Evolutionary conservation across 2,113 vertebrate genomes (phyloP), one percentile per base, ranked within the genome.

Genomic region (Apteryx mantelli): DNA sequence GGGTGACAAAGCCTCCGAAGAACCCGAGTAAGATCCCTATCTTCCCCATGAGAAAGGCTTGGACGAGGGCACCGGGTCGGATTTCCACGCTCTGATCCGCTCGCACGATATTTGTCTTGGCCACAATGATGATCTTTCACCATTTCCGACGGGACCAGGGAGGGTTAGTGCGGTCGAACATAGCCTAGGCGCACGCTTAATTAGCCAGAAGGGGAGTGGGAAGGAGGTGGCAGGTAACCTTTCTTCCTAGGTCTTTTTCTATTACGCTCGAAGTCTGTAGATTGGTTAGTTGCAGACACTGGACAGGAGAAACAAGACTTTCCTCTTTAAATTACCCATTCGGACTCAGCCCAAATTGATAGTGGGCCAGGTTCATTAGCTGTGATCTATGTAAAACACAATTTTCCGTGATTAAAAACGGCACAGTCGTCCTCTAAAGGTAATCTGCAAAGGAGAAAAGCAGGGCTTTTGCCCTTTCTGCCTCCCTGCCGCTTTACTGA

Each of bases 141-240:
- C 83, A 0, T 12, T 30, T n/a, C 77, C 21, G 0, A 24, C 1
- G 70, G 82, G 68, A 20, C 30, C 7, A 60, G 69, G 53, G 1
- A 65, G 66, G 50, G 16, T 14, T 58, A 46, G 64, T 18, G 12
- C 1, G 46, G 74, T 78, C 64, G 32, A 4, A 2, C 4, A 0
- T 2, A 0, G 58, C 4, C 0, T 4, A 60, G 78, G 1, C 1
- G 2, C 10, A 0, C 4, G 3, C 5, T 0, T 7, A 0, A 13
- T 4, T 3, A 42, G 2, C 26, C 69, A 11, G 38, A 0, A 21
- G 2, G 63, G 69, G 73, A 1, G 1, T 22, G 61, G 80, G 58
- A 5, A 30, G 2, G 24, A 9, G 2, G 2, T 0, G 2, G 20
- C 2, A 4, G 61, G 71, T 30, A 6, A 22, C 55, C 76, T n/a